Evolutionary conservation across 2,888 invertebrate species (phyloP), one percentile per base, ranked within the genome.

Genomic region (Hipparchia sbordonii): DNA sequence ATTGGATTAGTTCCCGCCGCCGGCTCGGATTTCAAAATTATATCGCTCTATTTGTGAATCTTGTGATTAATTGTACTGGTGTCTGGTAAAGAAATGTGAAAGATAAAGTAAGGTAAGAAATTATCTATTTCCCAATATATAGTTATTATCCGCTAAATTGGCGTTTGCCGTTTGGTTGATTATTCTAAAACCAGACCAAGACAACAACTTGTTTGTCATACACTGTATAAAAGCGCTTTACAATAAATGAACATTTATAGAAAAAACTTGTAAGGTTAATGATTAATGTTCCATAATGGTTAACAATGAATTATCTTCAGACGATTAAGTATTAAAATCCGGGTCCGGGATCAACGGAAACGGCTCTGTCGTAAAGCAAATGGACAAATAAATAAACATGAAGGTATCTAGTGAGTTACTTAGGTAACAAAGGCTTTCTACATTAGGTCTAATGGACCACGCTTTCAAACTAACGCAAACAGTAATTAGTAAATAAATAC

Each of bases 1-100:
- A 73, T 73, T 67, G 67, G 66, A 73, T 73, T 73, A 65, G 65
- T 6, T 60, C 61, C 33, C 63, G n/a, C 56, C 23, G 23, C 66
- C 66, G 66, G 61, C 48, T 61, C 67, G 69, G 61, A 67, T 67
- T 62, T 60, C 57, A 51, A 66, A 66, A 52, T 60, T 59, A 69
- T 60, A 70, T 65, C 52, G 60, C 71, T 68, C 52, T 56, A 65
- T 33, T 61, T 72, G 13, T 54, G 45, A n/a, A 66, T 46, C 52
- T 45, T 46, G 62, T 67, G 54, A 72, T 62, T 67, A 60, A 68
- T 60, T 48, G 67, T 56, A 13, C 10, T 33, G 23, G 8, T 8
- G 9, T n/a, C 46, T 23, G 48, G 23, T 59, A 54, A 54, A 54
- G 6, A n/a, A 33, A 52, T n/a, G 12, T 46, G 5, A 56, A 46